Conservation (phyloP, 2,888 invertebrate genomes). For the Synergus umbraculus region DNA sequence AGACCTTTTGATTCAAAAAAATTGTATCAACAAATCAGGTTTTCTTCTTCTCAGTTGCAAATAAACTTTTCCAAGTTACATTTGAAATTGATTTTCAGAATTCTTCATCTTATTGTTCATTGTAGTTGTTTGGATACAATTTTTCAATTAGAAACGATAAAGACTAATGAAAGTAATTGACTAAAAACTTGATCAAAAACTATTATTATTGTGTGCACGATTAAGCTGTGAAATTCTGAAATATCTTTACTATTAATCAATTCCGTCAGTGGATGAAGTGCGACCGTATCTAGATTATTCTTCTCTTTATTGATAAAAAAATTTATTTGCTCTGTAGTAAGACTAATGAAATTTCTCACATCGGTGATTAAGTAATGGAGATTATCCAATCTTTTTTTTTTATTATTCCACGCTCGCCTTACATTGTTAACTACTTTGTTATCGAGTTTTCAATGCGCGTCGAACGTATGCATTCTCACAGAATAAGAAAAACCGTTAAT, state of each 20-base stretch:
- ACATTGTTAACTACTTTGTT: slow-evolving; percentile 36
- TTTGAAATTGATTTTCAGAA: no score
- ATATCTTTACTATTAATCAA: neutral
- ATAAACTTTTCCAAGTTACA: no score
- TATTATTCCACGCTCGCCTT: slow-evolving; percentile 13
- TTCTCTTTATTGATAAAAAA: neutral
- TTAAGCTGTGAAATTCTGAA: neutral
- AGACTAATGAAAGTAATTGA: neutral
- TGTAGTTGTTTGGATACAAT: neutral
- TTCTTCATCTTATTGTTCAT: neutral
- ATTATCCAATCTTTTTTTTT: slow-evolving; percentile 32
- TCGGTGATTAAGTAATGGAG: slow-evolving; percentile 25
- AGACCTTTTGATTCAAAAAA: neutral
- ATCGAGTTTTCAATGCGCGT: neutral
- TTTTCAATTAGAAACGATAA: neutral
- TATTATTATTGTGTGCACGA: neutral
- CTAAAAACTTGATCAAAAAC: neutral
- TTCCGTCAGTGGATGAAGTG: neutral
- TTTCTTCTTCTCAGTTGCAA: neutral
- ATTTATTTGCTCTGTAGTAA: neutral
- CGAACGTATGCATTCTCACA: neutral
- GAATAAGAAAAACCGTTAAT: slow-evolving; percentile 30
- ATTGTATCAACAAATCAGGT: neutral
- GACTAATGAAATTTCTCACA: neutral
- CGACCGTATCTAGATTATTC: neutral